Base-by-base conservation (phyloP, 2,797 vertebrate species). In the Sarcoramphus papa region DNA sequence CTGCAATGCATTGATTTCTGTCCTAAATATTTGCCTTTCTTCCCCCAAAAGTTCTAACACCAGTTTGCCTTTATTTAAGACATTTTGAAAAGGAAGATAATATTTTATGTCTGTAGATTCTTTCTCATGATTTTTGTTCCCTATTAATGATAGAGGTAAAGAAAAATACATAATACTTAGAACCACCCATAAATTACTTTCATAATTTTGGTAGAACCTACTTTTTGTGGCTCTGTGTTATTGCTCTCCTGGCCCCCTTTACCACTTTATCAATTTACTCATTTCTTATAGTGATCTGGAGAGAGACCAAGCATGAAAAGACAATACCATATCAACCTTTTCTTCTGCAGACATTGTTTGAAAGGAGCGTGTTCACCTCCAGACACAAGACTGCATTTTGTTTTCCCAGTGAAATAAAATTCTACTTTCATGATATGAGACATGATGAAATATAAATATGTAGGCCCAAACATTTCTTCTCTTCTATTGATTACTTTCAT, bases 361-460 rank as follows among this genome's bases (percentile, higher is more conserved):
- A 92, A 92, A 95, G 43, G 57, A 85, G 47, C 75, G 86, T 93
- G 93, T 94, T 93, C 72, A 94, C 85, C 87, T 94, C 87, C 87
- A 96, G 87, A 94, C 59, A 78, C 35, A 90, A 75, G 47, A 59
- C 43, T 85, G 50, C 57, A 56, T 92, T 91, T 91, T 97, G 59
- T 91, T 96, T 94, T 93, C 50, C 57, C 40, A 51, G 59, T 78
- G 82, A 88, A 96, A 95, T 48, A 83, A 82, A 87, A 87, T 75
- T 67, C 60, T 77, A 25, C 62, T 90, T 96, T 78, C 72, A 75
- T 57, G 48, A 35, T 74, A 65, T 28, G n/a, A 88, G 85, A 88
- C 25, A 78, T 62, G 60, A 85, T 81, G 57, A 95, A 91, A 65
- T 17, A 67, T 67, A 92, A 85, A 84, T 65, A 86, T 23, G 43